phyloP scores from a whole-genome alignment of 2,797 vertebrate genomes.

The Tragelaphus eurycerus region DNA sequence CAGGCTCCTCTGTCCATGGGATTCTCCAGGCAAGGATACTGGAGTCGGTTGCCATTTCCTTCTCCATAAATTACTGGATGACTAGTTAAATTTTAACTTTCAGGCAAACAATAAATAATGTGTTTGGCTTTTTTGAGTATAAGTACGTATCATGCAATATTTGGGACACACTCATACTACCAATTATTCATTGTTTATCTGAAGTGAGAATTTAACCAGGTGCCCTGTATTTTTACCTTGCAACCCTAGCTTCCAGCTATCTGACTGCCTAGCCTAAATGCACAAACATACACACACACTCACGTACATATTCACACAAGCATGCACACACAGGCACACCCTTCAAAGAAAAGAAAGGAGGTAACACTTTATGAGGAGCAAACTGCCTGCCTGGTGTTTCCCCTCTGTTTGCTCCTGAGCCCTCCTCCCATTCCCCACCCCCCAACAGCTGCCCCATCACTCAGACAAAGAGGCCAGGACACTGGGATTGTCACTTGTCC shows the following conservation, averaged over 20 bases:
- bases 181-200: background rate
- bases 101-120: background rate
- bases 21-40: background rate
- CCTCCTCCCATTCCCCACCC: background rate
- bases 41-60: background rate
- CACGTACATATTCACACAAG: rapidly evolving
- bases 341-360: background rate
- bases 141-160: background rate
- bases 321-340: background rate
- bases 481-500: background rate
- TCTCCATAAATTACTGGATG: background rate
- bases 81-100: background rate
- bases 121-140: rapidly evolving
- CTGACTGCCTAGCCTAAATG: too few relatives aligned
- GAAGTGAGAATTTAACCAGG: background rate
- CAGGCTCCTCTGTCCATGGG: background rate
- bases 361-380: rapidly evolving
- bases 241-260: background rate
- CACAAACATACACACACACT: too few relatives aligned
- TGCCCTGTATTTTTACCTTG: background rate
- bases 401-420: rapidly evolving
- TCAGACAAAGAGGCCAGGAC: background rate
- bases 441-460: rapidly evolving
- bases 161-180: background rate
- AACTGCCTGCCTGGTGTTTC: background rate